phyloP scores from a whole-genome alignment of 2,888 invertebrate genomes.

The Lutraria lutraria region DNA sequence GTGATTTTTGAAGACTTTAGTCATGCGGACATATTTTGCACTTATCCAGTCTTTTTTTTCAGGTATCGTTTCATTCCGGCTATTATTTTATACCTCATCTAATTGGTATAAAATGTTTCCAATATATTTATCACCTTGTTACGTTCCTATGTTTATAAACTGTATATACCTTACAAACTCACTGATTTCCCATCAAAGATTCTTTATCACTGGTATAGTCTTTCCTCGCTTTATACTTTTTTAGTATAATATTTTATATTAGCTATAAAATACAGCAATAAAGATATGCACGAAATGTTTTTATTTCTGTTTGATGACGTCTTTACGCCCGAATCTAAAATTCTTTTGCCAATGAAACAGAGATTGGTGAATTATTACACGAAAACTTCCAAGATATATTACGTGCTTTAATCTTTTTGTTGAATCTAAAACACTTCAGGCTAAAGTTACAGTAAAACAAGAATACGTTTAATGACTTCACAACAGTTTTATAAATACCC shows the following conservation, averaged over 20 bases:
- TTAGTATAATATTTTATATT: conserved; percentile 11
- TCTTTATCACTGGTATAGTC: not conserved
- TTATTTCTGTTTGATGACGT: not conserved
- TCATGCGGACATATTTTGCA: no score
- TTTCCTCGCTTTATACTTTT: not conserved
- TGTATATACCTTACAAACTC: not conserved
- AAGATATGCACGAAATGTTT: conserved; percentile 18
- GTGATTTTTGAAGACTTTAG: no score
- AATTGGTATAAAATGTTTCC: not conserved
- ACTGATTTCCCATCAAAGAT: conserved; percentile 1
- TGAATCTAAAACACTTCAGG: not conserved
- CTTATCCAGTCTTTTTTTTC: no score
- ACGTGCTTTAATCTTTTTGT: not conserved
- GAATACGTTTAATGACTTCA: not conserved
- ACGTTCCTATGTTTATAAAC: not conserved
- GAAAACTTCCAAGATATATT: not conserved
- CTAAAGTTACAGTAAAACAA: not conserved
- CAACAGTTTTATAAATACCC: not conserved
- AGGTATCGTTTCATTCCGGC: not conserved
- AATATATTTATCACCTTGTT: not conserved
- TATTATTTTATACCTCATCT: not conserved
- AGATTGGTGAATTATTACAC: not conserved
- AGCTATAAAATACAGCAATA: not conserved
- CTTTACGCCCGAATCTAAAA: conserved; percentile 5
- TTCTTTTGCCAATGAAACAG: not conserved